Evolutionary conservation across 2,888 invertebrate genomes (phyloP).

Genomic region (Eristalis intricaria): DNA sequence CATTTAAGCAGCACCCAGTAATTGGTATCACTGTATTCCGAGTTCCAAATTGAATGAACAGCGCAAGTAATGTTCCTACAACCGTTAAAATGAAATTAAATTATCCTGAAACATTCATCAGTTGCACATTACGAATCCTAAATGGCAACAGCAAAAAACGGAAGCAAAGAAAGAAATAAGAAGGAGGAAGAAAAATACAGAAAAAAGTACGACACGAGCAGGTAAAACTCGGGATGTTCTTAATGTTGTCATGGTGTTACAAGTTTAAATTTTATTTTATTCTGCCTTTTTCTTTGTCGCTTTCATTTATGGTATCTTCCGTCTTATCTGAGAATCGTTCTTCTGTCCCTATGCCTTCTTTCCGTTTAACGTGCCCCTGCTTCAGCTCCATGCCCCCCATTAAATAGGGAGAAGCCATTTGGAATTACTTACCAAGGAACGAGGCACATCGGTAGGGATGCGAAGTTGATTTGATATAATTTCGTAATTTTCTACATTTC

Average conservation of each 20-base stretch:
- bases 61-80: constrained; percentile 32
- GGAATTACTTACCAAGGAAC: constrained; percentile 24
- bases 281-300: constrained; percentile 21
- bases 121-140: constrained; percentile 24
- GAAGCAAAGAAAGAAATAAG: neutral
- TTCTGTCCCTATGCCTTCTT: neutral
- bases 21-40: constrained; percentile 4
- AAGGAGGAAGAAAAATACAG: constrained; percentile 4
- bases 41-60: neutral
- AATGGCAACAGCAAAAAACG: neutral
- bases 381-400: constrained; percentile 13
- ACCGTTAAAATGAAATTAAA: constrained; percentile 55
- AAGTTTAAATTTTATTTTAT: constrained; percentile 46
- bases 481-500: constrained; percentile 31
- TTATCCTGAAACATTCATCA: constrained; percentile 56
- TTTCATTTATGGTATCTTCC: constrained; percentile 21
- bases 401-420: constrained; percentile 50
- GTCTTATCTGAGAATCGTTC: constrained; percentile 4
- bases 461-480: constrained; percentile 43
- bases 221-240: constrained; percentile 7
- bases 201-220: neutral
- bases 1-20: neutral
- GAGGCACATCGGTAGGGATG: constrained; percentile 4
- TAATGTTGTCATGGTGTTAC: constrained; percentile 51
- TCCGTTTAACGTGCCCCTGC: neutral